Conservation (phyloP, 2,797 vertebrate genomes). For the Diplodus puntazzo region DNA sequence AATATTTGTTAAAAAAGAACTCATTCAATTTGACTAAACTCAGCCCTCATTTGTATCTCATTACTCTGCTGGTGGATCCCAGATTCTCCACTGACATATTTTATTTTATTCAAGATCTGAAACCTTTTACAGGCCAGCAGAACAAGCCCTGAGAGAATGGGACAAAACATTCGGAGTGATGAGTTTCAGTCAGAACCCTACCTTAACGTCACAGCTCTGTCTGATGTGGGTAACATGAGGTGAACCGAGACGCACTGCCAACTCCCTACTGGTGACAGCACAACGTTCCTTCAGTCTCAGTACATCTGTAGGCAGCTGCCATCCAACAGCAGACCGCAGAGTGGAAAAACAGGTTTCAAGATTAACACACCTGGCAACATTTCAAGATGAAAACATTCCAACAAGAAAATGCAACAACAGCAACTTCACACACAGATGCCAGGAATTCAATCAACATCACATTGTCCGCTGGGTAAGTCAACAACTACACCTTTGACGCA, state of each 20-base stretch:
- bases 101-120: background rate
- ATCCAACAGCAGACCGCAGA: conserved; percentile 3
- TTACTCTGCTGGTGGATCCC: background rate
- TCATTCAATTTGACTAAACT: background rate
- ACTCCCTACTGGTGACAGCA: conserved; percentile 89
- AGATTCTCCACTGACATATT: background rate
- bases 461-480: background rate
- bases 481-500: background rate
- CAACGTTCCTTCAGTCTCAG: conserved; percentile 90
- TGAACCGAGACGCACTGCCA: conserved; percentile 88
- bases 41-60: background rate
- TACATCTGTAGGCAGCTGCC: conserved; percentile 90
- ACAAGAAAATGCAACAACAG: background rate
- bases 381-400: background rate
- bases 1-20: background rate
- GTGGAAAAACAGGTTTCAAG: background rate
- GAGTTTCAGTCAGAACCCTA: conserved; percentile 62
- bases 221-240: conserved; percentile 89
- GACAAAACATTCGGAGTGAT: background rate
- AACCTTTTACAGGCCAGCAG: background rate
- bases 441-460: background rate
- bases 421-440: background rate
- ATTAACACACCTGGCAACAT: background rate
- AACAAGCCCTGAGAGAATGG: background rate
- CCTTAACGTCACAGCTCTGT: conserved; percentile 92